Base-by-base conservation (phyloP, 2,888 invertebrate species). In the Megastigmus dorsalis region DNA sequence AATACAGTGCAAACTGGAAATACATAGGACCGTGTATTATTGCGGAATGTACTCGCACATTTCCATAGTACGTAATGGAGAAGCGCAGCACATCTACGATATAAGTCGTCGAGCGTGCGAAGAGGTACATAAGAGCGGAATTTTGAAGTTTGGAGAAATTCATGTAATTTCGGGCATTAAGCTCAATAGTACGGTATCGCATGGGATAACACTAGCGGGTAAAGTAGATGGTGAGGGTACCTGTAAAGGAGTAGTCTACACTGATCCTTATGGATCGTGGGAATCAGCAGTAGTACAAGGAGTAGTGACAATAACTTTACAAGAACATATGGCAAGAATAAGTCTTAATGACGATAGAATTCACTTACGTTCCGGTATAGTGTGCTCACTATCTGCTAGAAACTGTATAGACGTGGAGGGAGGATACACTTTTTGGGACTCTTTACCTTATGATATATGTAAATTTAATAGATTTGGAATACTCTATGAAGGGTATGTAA, bases 11-110 rank as follows among this genome's bases (percentile, higher is more conserved):
- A 50, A 63, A 50, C 2, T 63, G 13, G 48, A 63, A 30, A 20
- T 60, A 26, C 3, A 15, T 10, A n/a, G 60, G 0, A 45, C 26
- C 38, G 70, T 45, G 63, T 26, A 66, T 36, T 52, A 74, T 36
- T 79, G 79, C 52, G 76, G 76, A 7, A 77, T 76, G 48, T 0
- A 54, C 45, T 1, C 52, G 13, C n/a, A 45, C 20, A 18, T 45
- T 18, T 23, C 26, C 2, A 23, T 50, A 9, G 50, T 50, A 1
- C 2, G 2, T 13, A 50, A 50, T 13, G 50, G 50, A 7, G 28
- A 50, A 26, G 26, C 6, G 3, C 26, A 50, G 10, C 26, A 55
- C 10, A 33, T 55, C 2, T n/a, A 52, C 3, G 52, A 52, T 3
- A 15, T 52, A 2, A 28, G 28, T 5, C 26, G n/a, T 2, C 2